Evolutionary conservation across 2,888 invertebrate species (phyloP), one percentile per base, ranked within the genome.

Genomic region (Apeira syringaria): DNA sequence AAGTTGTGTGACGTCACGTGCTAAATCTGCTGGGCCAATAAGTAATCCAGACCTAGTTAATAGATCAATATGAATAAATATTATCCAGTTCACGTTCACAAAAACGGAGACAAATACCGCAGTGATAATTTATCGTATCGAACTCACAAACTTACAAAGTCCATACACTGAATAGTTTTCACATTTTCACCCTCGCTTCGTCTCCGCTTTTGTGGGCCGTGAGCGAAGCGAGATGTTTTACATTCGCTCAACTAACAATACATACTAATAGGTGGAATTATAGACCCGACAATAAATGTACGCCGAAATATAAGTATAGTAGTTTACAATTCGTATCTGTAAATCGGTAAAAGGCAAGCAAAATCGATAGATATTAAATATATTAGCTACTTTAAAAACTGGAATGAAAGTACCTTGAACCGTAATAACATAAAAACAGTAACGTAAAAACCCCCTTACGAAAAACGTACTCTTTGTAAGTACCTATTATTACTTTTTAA

Each of bases 321-420:
- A 15, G 4, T 15, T 2, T 15, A 15, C 15, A 15, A 15, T 12
- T 5, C 12, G 5, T 12, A 28, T 15, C 8, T 15, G 5, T 13
- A 28, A n/a, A 2, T 15, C 6, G 8, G 28, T 13, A 13, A 28
- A 4, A 9, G 1, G 20, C 9, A 28, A n/a, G n/a, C 15, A 7
- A 1, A 20, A 7, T 20, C 20, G 20, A 9, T 6, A 18, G n/a
- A n/a, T 31, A 8, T 24, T 8, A 43, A 37, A 43, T 20, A 20
- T 20, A 1, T 39, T 32, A 40, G 33, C 44, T 29, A 33, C 35
- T 40, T 26, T 32, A 44, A 47, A 31, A 56, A 47, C 36, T 64
- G 64, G 64, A 67, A 67, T 64, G 61, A 48, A 65, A 58, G 49
- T 52, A 45, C 50, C 31, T 35, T 35, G 35, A 34, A 39, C 39